Evolutionary conservation across 2,888 invertebrate genomes (phyloP).

Genomic region (Metallyticus violacea): DNA sequence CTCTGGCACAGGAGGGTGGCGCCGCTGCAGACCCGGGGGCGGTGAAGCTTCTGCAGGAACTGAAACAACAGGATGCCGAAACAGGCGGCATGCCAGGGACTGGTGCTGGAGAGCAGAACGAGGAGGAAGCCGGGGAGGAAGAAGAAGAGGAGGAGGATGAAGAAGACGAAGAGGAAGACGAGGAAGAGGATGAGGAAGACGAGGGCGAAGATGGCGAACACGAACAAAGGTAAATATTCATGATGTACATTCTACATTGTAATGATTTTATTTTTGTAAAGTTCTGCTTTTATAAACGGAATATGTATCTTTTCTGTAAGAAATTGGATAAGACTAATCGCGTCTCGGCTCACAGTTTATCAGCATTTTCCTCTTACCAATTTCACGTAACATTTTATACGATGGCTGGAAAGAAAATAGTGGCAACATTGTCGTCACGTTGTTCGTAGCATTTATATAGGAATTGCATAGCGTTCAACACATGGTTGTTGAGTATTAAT

Average conservation of each 20-base stretch:
- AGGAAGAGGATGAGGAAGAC: slow-evolving; percentile 57
- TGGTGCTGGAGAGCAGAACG: slow-evolving; percentile 32
- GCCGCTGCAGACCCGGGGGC: slow-evolving; percentile 30
- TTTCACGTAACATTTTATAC: too few species aligned
- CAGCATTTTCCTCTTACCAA: too few species aligned
- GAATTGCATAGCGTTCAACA: too few species aligned
- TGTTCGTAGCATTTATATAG: too few species aligned
- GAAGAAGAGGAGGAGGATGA: slow-evolving; percentile 28
- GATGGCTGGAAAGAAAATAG: too few species aligned
- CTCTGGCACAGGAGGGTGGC: slow-evolving; percentile 37
- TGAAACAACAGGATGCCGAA: slow-evolving; percentile 33
- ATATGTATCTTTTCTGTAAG: too few species aligned
- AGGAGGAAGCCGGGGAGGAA: slow-evolving; percentile 22
- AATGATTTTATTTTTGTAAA: too few species aligned
- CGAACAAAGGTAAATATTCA: slow-evolving; percentile 48
- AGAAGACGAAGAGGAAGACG: slow-evolving; percentile 45
- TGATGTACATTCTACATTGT: slow-evolving; percentile 28
- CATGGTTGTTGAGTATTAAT: too few species aligned
- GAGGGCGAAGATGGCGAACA: slow-evolving; percentile 63
- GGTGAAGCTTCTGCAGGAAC: slow-evolving; percentile 30
- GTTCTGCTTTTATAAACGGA: too few species aligned
- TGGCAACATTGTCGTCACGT: too few species aligned
- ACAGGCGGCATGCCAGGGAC: slow-evolving; percentile 41
- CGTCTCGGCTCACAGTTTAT: too few species aligned
- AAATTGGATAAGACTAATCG: too few species aligned